Evolutionary conservation across 2,888 invertebrate genomes (phyloP), one percentile per base, ranked within the genome.

Genomic region (Neocrepidodera transversa): DNA sequence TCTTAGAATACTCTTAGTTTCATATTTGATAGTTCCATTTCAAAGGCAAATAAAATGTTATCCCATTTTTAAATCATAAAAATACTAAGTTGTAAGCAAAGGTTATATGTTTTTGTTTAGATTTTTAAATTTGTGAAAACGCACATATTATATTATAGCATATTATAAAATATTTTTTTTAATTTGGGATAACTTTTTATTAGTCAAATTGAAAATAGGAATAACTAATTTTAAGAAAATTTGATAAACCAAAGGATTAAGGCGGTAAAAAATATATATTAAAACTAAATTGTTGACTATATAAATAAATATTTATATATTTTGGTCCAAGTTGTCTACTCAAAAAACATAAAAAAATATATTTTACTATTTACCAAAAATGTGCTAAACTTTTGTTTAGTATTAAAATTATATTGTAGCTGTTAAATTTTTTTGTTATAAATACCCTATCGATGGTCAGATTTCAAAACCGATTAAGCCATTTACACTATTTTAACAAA

Each of bases 271-370:
- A 30, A 45, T 16, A 40, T 38, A 52, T 36, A 28, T 38, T 35
- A 10, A 36, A 50, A 43, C 30, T 43, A 30, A 50, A 35, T 50
- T 57, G 43, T 57, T 48, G 13, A 47, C 55, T 55, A 38, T 38
- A 48, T 47, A 26, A 8, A 53, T 53, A 47, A 23, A 35, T 50
- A 50, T 50, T 26, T 50, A 2, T 58, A 49, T 58, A 53, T 60
- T 36, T 50, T 50, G 47, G 55, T 60, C 55, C 47, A 60, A 60
- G 51, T 43, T 60, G 32, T 55, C 18, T 56, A 60, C 47, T 51
- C 14, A 59, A 49, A 36, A 18, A 18, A 48, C 35, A 11, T 20
- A 38, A 36, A 50, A 50, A 8, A 36, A 38, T 10, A 18, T 49
- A 49, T 36, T 36, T 48, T 32, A 48, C 17, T 32, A 48, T 26